Conservation (phyloP, 2,888 invertebrate species). For the Ectobius pallidus region DNA sequence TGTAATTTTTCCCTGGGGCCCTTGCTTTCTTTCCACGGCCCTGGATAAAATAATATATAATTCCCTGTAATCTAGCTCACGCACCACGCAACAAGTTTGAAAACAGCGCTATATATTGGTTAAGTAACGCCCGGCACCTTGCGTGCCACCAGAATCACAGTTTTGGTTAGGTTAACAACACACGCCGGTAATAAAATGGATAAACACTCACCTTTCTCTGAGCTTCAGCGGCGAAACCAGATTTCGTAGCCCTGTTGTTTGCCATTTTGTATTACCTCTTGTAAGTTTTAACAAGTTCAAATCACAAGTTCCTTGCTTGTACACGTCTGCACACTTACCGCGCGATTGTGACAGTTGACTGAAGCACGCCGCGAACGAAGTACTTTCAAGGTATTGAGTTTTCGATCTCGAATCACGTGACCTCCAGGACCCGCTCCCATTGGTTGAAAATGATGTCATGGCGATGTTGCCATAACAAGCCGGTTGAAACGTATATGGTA, state of each 20-base stretch:
- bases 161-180: neutral
- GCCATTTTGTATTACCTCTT: conserved; percentile 63
- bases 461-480: conserved; percentile 26
- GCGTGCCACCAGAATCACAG: no score
- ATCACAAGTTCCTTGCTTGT: neutral
- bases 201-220: conserved; percentile 86
- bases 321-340: neutral
- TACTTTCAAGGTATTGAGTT: conserved; percentile 38
- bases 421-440: neutral
- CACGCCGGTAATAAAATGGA: no score
- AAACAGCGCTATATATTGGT: no score
- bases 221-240: conserved; percentile 95
- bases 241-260: conserved; percentile 83
- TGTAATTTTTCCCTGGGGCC: no score
- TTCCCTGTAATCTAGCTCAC: no score
- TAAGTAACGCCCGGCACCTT: no score
- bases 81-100: no score
- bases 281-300: no score
- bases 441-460: conserved; percentile 39
- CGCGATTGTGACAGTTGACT: conserved; percentile 27
- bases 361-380: conserved; percentile 5
- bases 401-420: conserved; percentile 29
- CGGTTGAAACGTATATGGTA: conserved; percentile 2
- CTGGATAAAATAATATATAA: no score
- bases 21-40: no score